Evolutionary conservation across 2,113 vertebrate species (phyloP), one percentile per base, ranked within the genome.

Genomic region (Petromus typicus): DNA sequence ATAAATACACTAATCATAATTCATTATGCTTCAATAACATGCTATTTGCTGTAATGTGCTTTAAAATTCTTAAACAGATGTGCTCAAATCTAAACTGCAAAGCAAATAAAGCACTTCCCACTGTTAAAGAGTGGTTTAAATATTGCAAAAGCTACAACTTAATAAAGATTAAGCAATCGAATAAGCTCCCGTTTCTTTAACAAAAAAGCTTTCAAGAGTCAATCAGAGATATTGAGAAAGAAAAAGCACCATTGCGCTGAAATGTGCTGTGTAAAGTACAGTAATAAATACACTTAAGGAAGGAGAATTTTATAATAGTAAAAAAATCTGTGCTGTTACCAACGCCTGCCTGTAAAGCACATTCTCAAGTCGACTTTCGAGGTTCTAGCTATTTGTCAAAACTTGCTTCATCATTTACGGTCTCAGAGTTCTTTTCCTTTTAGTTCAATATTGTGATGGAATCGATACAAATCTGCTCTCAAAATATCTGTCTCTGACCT

Each of bases 401-500:
- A 94, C 73, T 97, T 81, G 96, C 98, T 98, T 98, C 98, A 98
- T 98, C 98, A 97, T 98, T 99, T 98, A 98, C 75, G 98, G 89
- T 95, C 94, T 76, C 87, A 91, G 95, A 89, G 89, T 93, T 90
- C 97, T 97, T 96, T 71, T 69, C 87, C 97, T 98, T 98, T 98
- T 97, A 98, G 98, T 96, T 98, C 97, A 97, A 80, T 96, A 86
- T 90, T 98, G 97, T 97, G 97, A 98, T 97, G 83, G 94, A 98
- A 99, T 99, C 99, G 98, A 99, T 99, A 98, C 97, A 98, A 98
- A 98, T 98, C 97, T 98, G 97, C 98, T 98, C 97, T 98, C 98
- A 98, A 99, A 98, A 97, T 99, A 98, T 98, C 98, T 98, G 97
- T 98, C 98, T 98, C 98, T 98, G 98, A 98, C 98, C 98, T 98